Base-by-base conservation (phyloP, 2,113 vertebrate species). In the Merops nubicus region DNA sequence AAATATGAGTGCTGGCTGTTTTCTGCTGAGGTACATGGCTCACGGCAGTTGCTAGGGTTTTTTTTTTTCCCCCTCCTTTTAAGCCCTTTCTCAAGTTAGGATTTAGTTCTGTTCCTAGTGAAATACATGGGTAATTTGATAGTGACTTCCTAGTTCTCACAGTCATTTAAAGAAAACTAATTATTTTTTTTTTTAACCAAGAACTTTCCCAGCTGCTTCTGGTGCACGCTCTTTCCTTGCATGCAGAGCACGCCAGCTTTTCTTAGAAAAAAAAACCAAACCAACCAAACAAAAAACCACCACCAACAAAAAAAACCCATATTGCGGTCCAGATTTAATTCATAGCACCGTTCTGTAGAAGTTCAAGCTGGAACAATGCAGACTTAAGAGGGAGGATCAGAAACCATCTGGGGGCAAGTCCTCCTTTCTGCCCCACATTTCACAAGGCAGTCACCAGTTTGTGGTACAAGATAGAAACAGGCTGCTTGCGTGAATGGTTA, bases 161-260 rank as follows among this genome's bases (percentile, higher is more conserved):
- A 74, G 59, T 5, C 76, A 59, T 78, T 88, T 74, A 62, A 86
- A 77, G 59, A 79, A 85, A 67, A 47, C 9, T 20, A 72, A 15
- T 2, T n/a, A n/a, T 18, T 21, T 12, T 59, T 42, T 29, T 75
- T 70, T 12, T 56, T n/a, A 19, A 38, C 8, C 15, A 72, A 64
- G 2, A 67, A 43, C 21, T 62, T 85, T 31, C 22, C 51, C 34
- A 72, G 3, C 45, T 26, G 25, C 54, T 74, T 69, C 38, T 40
- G 43, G 67, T 64, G 31, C 36, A 15, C 0, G 0, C 36, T 64
- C 26, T 29, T 45, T 47, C 56, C 62, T 43, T 0, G 0, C 34
- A 22, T 2, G 4, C 19, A 23, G 67, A 77, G 28, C 75, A 69
- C 0, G 4, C 62, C 83, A 78, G 73, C 34, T 74, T 94, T 93